Percentiles rank a stretch among this genome's conserved stretches.
Conservation (phyloP, 2,888 invertebrate species). For the Rhaphigaster nebulosa region DNA sequence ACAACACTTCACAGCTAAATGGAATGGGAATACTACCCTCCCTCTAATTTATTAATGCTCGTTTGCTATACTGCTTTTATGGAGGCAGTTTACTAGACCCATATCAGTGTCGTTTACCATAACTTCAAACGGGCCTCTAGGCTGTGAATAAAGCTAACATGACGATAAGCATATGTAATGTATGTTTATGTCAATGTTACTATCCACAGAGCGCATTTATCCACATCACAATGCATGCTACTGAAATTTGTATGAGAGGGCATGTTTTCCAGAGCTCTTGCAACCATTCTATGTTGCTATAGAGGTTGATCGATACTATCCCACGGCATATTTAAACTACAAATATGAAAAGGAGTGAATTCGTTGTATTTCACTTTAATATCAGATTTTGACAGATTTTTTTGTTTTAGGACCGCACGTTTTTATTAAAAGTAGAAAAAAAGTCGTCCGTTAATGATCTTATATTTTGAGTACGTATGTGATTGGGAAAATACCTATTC, state of each 20-base stretch:
- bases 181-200: not conserved
- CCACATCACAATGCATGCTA: not conserved
- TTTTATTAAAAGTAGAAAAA: too few relatives aligned
- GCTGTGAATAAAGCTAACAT: not conserved
- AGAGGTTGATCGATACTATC: not conserved
- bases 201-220: not conserved
- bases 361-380: too few relatives aligned
- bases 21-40: not conserved
- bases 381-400: too few relatives aligned
- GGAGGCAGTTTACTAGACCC: not conserved
- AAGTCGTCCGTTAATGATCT: too few relatives aligned
- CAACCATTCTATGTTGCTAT: not conserved
- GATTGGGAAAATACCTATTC: too few relatives aligned
- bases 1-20: not conserved
- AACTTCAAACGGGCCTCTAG: not conserved
- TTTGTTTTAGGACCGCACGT: too few relatives aligned
- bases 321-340: too few relatives aligned
- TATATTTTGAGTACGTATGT: too few relatives aligned
- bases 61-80: conserved; percentile 8
- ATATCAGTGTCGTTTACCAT: not conserved
- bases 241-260: not conserved
- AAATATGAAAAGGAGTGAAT: too few relatives aligned
- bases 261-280: not conserved
- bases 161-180: conserved; percentile 21
- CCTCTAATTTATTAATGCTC: conserved; percentile 1